These are phyloP conservation scores for Datnioides undecimradiatus DNA, from an alignment of 2,113 vertebrate genomes.

Conservation along the genomic window DNA sequence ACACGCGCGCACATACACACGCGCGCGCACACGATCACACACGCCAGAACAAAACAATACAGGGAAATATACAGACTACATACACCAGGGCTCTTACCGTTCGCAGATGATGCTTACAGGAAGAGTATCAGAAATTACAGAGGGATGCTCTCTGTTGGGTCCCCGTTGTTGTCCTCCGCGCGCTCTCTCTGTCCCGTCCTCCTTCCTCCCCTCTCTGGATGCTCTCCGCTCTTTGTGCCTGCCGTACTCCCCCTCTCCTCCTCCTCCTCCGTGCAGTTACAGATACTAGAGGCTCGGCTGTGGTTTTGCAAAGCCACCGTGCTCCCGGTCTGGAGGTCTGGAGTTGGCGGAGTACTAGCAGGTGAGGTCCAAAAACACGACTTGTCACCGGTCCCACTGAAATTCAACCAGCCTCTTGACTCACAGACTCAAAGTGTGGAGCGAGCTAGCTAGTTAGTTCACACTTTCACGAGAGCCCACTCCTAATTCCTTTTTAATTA, in stretches of 20 bases:
- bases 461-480: constrained; percentile 26
- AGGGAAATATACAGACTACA: constrained; percentile 3
- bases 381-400: constrained; percentile 38
- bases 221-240: constrained; percentile 75
- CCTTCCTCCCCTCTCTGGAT: constrained; percentile 70
- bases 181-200: constrained; percentile 64
- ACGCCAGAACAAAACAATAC: constrained; percentile 52
- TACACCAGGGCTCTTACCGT: constrained; percentile 51
- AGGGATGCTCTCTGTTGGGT: constrained; percentile 56
- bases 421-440: neutral
- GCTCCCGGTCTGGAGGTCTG: constrained; percentile 35
- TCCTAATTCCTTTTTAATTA: constrained; percentile 17
- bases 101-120: constrained; percentile 7
- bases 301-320: constrained; percentile 9
- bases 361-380: constrained; percentile 36
- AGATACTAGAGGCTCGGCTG: constrained; percentile 33
- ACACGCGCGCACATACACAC: constrained; percentile 2
- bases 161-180: constrained; percentile 68
- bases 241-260: constrained; percentile 29
- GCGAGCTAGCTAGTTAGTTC: constrained; percentile 9
- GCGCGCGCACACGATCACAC: neutral
- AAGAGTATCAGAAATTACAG: constrained; percentile 20
- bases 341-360: constrained; percentile 41
- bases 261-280: constrained; percentile 37
- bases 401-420: constrained; percentile 6